A percentile compares a stretch with the other conserved stretches of the same genome.
phyloP scores from a whole-genome alignment of 2,113 vertebrate genomes.

The Stigmatopora argus region DNA sequence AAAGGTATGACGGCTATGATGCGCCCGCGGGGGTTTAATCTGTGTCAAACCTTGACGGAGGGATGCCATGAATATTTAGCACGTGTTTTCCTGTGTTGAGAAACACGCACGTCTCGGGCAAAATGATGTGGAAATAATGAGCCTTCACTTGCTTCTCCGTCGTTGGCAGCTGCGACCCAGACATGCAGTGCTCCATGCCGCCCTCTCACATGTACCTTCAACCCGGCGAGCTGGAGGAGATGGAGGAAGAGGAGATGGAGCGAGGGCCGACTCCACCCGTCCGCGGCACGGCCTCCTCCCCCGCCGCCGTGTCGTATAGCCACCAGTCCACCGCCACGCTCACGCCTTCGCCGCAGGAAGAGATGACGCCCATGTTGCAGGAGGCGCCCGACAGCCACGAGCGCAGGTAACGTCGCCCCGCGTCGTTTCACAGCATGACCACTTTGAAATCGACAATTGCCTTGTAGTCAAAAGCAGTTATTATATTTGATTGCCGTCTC shows the following conservation, averaged over 20 bases:
- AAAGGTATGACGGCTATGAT: slow-evolving; percentile 73
- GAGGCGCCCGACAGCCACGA: slow-evolving; percentile 83
- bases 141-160: slow-evolving; percentile 24
- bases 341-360: slow-evolving; percentile 95
- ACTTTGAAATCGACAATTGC: no score
- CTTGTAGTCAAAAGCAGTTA: no score
- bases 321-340: slow-evolving; percentile 97
- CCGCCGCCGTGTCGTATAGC: slow-evolving; percentile 94
- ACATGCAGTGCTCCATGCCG: slow-evolving; percentile 86
- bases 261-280: slow-evolving; percentile 92
- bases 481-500: no score
- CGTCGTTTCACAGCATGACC: not conserved
- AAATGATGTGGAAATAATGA: slow-evolving; percentile 47
- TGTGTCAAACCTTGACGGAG: slow-evolving; percentile 46
- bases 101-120: slow-evolving; percentile 23
- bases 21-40: slow-evolving; percentile 31
- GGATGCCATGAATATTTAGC: slow-evolving; percentile 51
- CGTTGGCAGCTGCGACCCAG: slow-evolving; percentile 82
- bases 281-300: slow-evolving; percentile 90
- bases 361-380: slow-evolving; percentile 93
- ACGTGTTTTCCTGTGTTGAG: slow-evolving; percentile 31
- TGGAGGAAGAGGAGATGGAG: slow-evolving; percentile 80
- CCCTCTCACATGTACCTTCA: slow-evolving; percentile 95
- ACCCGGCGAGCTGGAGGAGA: slow-evolving; percentile 87
- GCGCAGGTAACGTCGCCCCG: slow-evolving; percentile 72